Evolutionary conservation across 2,888 invertebrate genomes (phyloP).

Genomic region (Apodemia mormo): DNA sequence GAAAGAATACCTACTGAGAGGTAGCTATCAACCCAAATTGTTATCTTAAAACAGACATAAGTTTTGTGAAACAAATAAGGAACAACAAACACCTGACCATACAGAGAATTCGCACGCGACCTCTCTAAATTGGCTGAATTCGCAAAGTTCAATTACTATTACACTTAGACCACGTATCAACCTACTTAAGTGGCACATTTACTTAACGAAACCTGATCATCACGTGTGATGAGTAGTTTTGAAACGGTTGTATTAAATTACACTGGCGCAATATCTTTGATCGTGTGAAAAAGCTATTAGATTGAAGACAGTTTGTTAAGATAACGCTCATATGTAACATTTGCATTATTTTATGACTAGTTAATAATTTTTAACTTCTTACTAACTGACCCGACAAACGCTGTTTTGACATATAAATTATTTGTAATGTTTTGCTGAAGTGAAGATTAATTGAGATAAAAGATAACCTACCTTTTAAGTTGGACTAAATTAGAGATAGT

Average conservation of each 20-base stretch:
- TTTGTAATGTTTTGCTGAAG: no score
- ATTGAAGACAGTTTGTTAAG: slow-evolving; percentile 12
- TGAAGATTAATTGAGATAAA: no score
- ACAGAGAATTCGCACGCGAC: slow-evolving; percentile 6
- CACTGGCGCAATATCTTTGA: slow-evolving; percentile 32
- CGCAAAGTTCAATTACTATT: slow-evolving; percentile 29
- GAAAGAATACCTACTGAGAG: no score
- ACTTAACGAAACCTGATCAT: slow-evolving; percentile 29
- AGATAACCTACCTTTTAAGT: no score
- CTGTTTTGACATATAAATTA: no score
- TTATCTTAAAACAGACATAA: neutral
- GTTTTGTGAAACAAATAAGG: slow-evolving; percentile 13
- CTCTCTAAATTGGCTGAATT: slow-evolving; percentile 23
- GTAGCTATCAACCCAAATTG: no score
- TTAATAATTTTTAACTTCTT: no score
- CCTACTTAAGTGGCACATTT: slow-evolving; percentile 30
- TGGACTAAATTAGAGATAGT: no score
- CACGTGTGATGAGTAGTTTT: slow-evolving; percentile 32
- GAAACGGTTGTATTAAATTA: slow-evolving; percentile 34
- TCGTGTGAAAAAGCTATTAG: slow-evolving; percentile 32
- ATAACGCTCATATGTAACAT: slow-evolving; percentile 1
- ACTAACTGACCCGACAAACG: no score
- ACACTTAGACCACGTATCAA: slow-evolving; percentile 30
- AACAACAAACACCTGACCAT: slow-evolving; percentile 16
- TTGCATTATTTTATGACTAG: neutral